A percentile compares a stretch with the other conserved stretches of the same genome.
Evolutionary conservation across 2,888 invertebrate species (phyloP).

Genomic region (Drosophila suboccidentalis): DNA sequence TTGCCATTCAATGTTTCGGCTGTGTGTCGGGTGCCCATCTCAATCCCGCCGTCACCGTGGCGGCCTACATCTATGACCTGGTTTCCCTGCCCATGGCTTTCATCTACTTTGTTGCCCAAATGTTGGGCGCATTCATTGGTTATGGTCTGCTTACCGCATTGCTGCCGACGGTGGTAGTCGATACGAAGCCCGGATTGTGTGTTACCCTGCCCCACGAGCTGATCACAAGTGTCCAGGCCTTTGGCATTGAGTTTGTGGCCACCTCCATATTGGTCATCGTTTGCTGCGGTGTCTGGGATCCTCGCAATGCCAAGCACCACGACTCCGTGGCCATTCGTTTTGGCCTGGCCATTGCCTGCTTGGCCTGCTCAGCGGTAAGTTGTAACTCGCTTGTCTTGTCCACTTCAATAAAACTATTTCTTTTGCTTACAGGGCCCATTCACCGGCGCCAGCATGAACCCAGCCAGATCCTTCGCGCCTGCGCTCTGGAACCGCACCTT

Average conservation of each 20-base stretch:
- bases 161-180: slow-evolving; percentile 84
- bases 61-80: slow-evolving; percentile 86
- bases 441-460: slow-evolving; percentile 91
- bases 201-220: slow-evolving; percentile 87
- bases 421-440: slow-evolving; percentile 88
- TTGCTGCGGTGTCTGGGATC: slow-evolving; percentile 91
- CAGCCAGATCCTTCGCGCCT: slow-evolving; percentile 90
- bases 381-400: neutral
- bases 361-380: slow-evolving; percentile 89
- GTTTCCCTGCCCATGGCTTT: slow-evolving; percentile 86
- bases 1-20: slow-evolving; percentile 90
- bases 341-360: slow-evolving; percentile 88
- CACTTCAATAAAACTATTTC: neutral
- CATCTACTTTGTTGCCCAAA: slow-evolving; percentile 89
- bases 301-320: slow-evolving; percentile 88
- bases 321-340: slow-evolving; percentile 90
- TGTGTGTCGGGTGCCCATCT: slow-evolving; percentile 92
- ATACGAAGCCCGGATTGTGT: slow-evolving; percentile 87
- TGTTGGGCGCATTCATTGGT: slow-evolving; percentile 89
- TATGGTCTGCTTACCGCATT: slow-evolving; percentile 89
- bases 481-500: slow-evolving; percentile 90
- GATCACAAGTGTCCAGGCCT: slow-evolving; percentile 86
- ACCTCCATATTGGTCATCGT: slow-evolving; percentile 89
- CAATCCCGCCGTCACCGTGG: slow-evolving; percentile 91
- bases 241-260: slow-evolving; percentile 88